A percentile compares a stretch with the other conserved stretches of the same genome.
phyloP scores from a whole-genome alignment of 2,113 vertebrate species.

The Microcebus murinus region DNA sequence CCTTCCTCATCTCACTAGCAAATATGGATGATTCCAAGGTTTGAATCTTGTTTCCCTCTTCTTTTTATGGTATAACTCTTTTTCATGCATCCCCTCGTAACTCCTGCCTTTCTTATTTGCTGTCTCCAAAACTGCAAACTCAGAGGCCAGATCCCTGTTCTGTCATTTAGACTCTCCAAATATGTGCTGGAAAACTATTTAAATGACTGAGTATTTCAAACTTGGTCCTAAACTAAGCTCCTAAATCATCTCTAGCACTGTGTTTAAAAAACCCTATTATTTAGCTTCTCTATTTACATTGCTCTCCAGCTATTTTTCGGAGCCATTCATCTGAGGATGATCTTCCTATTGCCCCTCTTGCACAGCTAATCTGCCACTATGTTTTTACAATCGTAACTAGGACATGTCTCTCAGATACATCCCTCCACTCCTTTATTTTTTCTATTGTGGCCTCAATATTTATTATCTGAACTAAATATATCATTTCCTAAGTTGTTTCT shows the following conservation, averaged over 20 bases:
- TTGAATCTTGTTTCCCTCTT: neutral
- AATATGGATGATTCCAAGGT: neutral
- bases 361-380: neutral
- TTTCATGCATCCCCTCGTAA: neutral
- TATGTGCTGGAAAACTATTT: neutral
- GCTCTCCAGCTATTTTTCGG: neutral
- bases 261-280: neutral
- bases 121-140: neutral
- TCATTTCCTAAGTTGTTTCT: neutral
- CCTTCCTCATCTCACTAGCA: neutral
- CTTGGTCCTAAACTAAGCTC: neutral
- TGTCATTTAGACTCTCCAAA: neutral
- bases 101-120: neutral
- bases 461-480: neutral
- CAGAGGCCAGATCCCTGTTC: neutral
- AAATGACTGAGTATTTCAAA: neutral
- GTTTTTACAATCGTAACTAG: neutral
- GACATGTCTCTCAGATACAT: neutral
- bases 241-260: neutral
- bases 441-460: neutral
- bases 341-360: neutral
- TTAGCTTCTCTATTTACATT: neutral
- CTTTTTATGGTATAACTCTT: neutral
- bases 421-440: neutral
- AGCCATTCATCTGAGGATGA: neutral